Evolutionary conservation across 2,888 invertebrate genomes (phyloP).

Genomic region (Drosophila paramelanica): DNA sequence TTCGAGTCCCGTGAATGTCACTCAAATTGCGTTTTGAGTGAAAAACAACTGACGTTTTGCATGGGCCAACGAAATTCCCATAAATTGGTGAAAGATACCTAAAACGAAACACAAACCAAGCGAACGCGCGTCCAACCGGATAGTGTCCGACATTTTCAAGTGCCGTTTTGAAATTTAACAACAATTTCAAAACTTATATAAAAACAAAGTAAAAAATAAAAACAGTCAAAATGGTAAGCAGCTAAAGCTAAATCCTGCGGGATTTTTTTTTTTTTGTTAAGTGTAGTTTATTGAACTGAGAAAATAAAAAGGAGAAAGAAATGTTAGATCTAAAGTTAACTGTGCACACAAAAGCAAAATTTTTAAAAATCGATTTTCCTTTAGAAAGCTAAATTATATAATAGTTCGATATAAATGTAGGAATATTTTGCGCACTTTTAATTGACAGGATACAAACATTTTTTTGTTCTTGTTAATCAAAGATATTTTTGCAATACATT

Average conservation of each 20-base stretch:
- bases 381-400: not conserved
- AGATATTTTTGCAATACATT: too few species aligned
- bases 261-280: not conserved
- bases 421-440: too few species aligned
- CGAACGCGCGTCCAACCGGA: constrained; percentile 65
- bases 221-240: constrained; percentile 56
- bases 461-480: too few species aligned
- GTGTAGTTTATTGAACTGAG: constrained; percentile 2
- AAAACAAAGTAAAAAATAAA: not conserved
- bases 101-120: constrained; percentile 65
- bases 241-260: not conserved
- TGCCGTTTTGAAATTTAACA: constrained; percentile 23
- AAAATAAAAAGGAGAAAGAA: not conserved
- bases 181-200: constrained; percentile 5
- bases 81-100: constrained; percentile 81
- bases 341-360: too few species aligned
- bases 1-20: constrained; percentile 47
- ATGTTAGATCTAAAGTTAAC: too few species aligned
- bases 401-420: too few species aligned
- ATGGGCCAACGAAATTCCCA: constrained; percentile 74
- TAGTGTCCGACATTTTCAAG: constrained; percentile 32
- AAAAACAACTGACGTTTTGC: constrained; percentile 68
- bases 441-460: too few species aligned
- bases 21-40: constrained; percentile 82
- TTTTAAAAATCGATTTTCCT: too few species aligned